A percentile compares a stretch with the other conserved stretches of the same genome.
These are phyloP conservation scores for Spicauda simplicius DNA, from an alignment of 2,888 invertebrate genomes.

Conservation along the genomic window DNA sequence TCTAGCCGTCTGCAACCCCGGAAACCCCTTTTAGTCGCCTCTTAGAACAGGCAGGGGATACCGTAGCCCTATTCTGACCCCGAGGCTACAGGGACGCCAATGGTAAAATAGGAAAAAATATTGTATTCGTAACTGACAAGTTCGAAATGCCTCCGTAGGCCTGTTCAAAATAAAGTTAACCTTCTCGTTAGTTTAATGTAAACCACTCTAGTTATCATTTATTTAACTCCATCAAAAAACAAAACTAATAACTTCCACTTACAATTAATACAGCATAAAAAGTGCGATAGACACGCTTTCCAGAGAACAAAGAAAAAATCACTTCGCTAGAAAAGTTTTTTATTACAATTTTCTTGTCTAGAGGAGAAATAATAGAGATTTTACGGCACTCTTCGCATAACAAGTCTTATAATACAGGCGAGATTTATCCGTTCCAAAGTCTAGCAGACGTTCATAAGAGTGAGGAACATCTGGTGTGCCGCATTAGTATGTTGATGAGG, in stretches of 20 bases:
- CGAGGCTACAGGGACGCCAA: no score
- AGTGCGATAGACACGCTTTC: constrained; percentile 12
- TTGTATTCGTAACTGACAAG: no score
- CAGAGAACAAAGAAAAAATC: constrained; percentile 29
- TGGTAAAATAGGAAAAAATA: no score
- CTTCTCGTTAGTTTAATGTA: not conserved
- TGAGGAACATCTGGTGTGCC: constrained; percentile 67
- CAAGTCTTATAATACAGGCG: constrained; percentile 7
- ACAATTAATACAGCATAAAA: constrained; percentile 23
- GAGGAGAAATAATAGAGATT: constrained; percentile 33
- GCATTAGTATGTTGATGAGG: constrained; percentile 85
- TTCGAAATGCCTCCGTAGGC: no score
- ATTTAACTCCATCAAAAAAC: not conserved
- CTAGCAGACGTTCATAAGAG: constrained; percentile 60
- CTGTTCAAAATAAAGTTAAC: no score
- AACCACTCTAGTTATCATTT: not conserved
- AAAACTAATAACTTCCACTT: not conserved
- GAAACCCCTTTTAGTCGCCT: no score
- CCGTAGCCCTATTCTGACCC: no score
- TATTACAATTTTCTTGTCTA: constrained; percentile 34
- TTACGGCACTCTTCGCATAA: constrained; percentile 19
- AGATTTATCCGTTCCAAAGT: constrained; percentile 41
- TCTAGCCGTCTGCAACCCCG: no score
- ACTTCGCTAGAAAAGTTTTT: constrained; percentile 15
- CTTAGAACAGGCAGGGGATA: no score